Base-by-base conservation (phyloP, 2,113 vertebrate species). In the Psilopsiagon aurifrons region DNA sequence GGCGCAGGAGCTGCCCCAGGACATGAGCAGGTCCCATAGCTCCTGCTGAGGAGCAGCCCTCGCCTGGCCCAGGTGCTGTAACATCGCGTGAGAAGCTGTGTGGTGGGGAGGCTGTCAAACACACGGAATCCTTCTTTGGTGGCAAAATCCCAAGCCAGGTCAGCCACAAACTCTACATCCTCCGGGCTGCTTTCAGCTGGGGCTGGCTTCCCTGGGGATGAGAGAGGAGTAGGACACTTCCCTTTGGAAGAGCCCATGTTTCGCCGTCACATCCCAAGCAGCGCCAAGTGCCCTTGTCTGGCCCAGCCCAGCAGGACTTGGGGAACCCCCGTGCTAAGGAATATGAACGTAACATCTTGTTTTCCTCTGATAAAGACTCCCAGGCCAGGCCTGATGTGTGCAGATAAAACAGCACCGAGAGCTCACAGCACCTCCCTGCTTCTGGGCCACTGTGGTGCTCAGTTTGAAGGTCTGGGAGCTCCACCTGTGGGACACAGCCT, bases 81-180 rank as follows among this genome's bases (percentile, higher is more conserved):
- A 22, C 18, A 27, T 31, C 95, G 86, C 6, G 24, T 6, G 0
- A 70, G 73, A 17, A 85, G 80, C 51, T 87, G 94, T 12, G 69
- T n/a, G 11, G 77, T 16, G 2, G 98, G 86, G 22, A 96, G 95
- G 43, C 71, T 88, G 83, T 98, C 98, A 93, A 99, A 99, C 75
- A 99, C 47, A 23, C 96, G 98, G 94, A 99, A 99, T n/a, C 98
- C 98, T 97, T 99, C 98, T 71, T 98, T 98, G n/a, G 94, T 47
- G 11, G 98, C 98, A 35, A 99, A 99, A 33, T 98, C 98, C 98
- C 98, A 99, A 2, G 98, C 98, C 91, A 98, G 91, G 27, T 98
- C 86, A 1, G 98, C 97, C 86, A 98, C 95, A 3, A 96, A 91
- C 60, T 98, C 98, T 7, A 83, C 35, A 10, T 98, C 91, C 69